phyloP scores from a whole-genome alignment of 1,140 invertebrate genomes.

The Solenopsis invicta region DNA sequence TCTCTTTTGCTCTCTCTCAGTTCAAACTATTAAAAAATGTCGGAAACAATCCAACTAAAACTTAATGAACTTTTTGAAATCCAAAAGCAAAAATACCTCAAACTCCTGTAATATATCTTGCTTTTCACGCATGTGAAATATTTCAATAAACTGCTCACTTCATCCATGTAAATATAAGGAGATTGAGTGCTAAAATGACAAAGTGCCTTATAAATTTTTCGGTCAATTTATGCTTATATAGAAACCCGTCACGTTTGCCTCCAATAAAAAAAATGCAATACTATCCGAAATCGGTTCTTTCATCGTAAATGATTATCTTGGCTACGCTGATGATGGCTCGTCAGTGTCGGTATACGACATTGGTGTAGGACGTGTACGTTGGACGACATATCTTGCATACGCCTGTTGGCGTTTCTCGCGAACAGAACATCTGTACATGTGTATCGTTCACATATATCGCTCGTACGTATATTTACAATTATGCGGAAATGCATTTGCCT shows the following conservation, averaged over 20 bases:
- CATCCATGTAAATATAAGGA: not conserved
- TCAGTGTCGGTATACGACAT: slow-evolving; percentile 31
- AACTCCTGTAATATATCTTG: not conserved
- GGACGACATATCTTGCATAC: slow-evolving; percentile 16
- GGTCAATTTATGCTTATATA: not conserved
- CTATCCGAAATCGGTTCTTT: not conserved
- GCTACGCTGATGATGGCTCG: slow-evolving; percentile 35
- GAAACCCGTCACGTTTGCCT: not conserved
- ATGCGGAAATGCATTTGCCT: slow-evolving; percentile 44
- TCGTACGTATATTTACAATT: slow-evolving; percentile 51
- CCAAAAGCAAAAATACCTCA: not conserved
- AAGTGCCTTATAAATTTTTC: slow-evolving; percentile 2
- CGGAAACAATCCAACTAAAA: no score
- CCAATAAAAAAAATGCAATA: slow-evolving; percentile 24
- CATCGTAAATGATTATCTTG: slow-evolving; percentile 37
- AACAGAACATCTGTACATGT: not conserved
- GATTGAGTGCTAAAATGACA: not conserved
- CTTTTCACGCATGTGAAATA: not conserved
- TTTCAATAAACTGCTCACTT: not conserved
- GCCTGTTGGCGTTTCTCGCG: slow-evolving; percentile 28
- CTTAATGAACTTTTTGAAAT: no score
- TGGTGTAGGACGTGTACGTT: slow-evolving; percentile 41
- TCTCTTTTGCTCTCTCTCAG: no score
- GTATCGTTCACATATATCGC: not conserved
- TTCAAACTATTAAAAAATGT: no score